Evolutionary conservation across 1,140 invertebrate species (phyloP).

Genomic region (Tachypleus tridentatus): DNA sequence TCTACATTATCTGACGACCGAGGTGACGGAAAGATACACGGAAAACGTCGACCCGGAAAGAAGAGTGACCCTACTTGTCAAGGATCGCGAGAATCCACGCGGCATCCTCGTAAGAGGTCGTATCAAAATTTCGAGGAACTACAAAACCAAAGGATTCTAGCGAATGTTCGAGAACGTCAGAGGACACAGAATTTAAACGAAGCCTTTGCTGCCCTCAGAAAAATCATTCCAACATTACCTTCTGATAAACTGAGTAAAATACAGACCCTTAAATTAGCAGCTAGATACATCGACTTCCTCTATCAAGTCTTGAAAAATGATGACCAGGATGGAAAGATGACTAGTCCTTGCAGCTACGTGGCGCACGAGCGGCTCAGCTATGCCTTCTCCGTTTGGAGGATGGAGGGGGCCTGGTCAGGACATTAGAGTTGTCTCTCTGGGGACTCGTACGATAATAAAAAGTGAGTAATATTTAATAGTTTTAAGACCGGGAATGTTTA

Average conservation of each 20-base stretch:
- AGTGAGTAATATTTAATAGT: no score
- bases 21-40: no score
- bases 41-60: no score
- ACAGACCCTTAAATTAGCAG: slow-evolving; percentile 87
- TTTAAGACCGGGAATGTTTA: no score
- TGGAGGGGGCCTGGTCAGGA: slow-evolving; percentile 71
- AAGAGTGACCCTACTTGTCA: no score
- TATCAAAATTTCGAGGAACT: not conserved
- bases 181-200: slow-evolving; percentile 92
- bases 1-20: no score
- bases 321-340: slow-evolving; percentile 26
- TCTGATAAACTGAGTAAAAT: slow-evolving; percentile 98
- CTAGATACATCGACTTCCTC: slow-evolving; percentile 86
- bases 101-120: not conserved
- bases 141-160: slow-evolving; percentile 52
- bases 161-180: slow-evolving; percentile 90
- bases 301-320: slow-evolving; percentile 53
- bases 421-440: no score
- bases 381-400: slow-evolving; percentile 89
- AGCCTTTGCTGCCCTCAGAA: slow-evolving; percentile 78
- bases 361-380: slow-evolving; percentile 83
- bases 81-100: no score
- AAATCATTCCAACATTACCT: slow-evolving; percentile 92
- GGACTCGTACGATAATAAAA: no score
- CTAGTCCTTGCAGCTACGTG: slow-evolving; percentile 53